phyloP scores from a whole-genome alignment of 2,797 vertebrate species.

The Meriones psammophilus region DNA sequence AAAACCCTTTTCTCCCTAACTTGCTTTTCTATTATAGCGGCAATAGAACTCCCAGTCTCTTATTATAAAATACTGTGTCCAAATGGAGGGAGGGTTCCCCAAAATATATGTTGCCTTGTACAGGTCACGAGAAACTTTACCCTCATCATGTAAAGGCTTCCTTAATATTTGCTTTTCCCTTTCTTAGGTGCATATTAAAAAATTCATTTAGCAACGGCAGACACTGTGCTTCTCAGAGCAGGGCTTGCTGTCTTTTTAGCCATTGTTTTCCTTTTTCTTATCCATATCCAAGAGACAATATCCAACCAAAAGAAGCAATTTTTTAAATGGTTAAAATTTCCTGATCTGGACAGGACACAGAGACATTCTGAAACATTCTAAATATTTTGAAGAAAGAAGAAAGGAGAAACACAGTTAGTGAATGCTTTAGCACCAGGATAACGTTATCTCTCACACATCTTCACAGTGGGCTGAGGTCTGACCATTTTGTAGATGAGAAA shows the following conservation, averaged over 20 bases:
- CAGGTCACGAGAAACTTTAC: neutral
- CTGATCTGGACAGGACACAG: neutral
- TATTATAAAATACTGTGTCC: neutral
- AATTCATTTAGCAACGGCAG: neutral
- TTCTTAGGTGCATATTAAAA: neutral
- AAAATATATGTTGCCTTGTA: neutral
- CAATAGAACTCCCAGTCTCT: neutral
- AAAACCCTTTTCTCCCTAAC: neutral
- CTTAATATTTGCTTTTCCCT: neutral
- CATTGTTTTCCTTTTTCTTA: slow-evolving; percentile 6
- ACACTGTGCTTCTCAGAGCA: neutral
- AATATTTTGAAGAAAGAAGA: neutral
- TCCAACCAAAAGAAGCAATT: neutral
- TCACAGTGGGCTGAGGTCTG: rapidly evolving
- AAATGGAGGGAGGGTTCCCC: neutral
- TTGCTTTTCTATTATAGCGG: neutral
- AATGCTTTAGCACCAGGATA: rapidly evolving
- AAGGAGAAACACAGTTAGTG: neutral
- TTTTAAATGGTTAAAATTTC: slow-evolving; percentile 14
- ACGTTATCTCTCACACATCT: neutral
- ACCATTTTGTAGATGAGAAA: neutral
- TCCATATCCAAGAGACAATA: slow-evolving; percentile 57
- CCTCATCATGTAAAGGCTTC: neutral
- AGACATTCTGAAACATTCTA: neutral
- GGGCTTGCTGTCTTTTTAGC: neutral